These are phyloP conservation scores for Halcyon chelicuti DNA, from an alignment of 2,797 vertebrate genomes.

Conservation along the genomic window DNA sequence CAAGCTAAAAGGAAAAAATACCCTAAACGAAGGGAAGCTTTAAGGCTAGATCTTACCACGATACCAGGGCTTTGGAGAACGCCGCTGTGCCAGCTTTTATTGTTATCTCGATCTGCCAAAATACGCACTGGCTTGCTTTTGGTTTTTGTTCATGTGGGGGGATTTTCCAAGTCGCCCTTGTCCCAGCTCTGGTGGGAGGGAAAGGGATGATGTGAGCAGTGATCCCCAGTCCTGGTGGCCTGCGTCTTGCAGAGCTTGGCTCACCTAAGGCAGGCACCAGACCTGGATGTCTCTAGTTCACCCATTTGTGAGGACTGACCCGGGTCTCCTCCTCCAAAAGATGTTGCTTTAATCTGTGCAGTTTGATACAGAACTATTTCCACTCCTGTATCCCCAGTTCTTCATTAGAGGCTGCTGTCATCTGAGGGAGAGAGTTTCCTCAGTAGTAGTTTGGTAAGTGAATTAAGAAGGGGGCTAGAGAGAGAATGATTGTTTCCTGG, in stretches of 20 bases:
- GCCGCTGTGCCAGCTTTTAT: background rate
- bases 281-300: fast-evolving
- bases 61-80: background rate
- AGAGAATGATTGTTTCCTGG: background rate
- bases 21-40: background rate
- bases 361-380: background rate
- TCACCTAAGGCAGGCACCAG: background rate
- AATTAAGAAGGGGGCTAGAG: background rate
- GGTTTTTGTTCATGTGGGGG: background rate
- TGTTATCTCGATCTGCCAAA: background rate
- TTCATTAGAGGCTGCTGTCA: background rate
- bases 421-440: background rate
- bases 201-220: background rate
- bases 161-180: background rate
- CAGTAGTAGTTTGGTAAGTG: background rate
- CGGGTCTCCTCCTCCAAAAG: background rate
- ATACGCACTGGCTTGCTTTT: background rate
- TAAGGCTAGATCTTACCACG: background rate
- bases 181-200: fast-evolving
- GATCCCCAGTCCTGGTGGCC: fast-evolving
- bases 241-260: fast-evolving
- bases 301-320: background rate
- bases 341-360: background rate
- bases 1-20: background rate
- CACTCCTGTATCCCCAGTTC: background rate